Evolutionary conservation across 2,888 invertebrate species (phyloP).

Genomic region (Carcina quercana): DNA sequence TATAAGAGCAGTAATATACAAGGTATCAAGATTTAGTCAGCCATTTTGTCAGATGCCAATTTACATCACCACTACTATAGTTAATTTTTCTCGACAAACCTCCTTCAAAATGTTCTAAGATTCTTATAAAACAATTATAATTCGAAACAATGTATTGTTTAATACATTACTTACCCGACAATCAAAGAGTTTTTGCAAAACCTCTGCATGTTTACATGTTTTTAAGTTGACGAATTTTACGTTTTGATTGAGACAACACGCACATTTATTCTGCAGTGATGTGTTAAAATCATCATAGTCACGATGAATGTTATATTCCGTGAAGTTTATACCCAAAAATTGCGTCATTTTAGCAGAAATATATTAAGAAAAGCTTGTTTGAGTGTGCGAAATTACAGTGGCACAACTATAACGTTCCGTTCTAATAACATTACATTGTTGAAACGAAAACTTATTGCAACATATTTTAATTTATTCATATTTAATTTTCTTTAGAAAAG

Average conservation of each 20-base stretch:
- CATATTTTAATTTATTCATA: no score
- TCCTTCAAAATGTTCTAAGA: conserved; percentile 1
- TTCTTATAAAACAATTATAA: conserved; percentile 5
- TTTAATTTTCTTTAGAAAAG: no score
- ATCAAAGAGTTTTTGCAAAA: conserved; percentile 29
- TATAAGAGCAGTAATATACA: conserved; percentile 1
- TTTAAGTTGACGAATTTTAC: conserved; percentile 23
- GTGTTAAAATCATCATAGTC: background rate
- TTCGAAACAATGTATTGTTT: background rate
- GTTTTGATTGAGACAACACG: conserved; percentile 35
- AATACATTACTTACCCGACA: conserved; percentile 28
- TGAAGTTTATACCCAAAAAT: conserved; percentile 11
- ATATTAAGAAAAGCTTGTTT: background rate
- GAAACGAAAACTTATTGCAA: no score
- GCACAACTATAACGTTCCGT: no score
- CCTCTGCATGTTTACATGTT: conserved; percentile 35
- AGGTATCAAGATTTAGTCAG: conserved; percentile 8
- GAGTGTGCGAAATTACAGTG: no score
- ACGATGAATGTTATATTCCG: conserved; percentile 7
- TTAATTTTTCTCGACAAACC: no score
- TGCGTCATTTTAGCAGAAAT: conserved; percentile 15
- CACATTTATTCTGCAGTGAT: conserved; percentile 20
- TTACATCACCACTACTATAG: conserved; percentile 25
- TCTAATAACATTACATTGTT: no score
- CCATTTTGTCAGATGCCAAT: conserved; percentile 39